A percentile compares a stretch with the other conserved stretches of the same genome.
These are phyloP conservation scores for Odontomachus brunneus DNA, from an alignment of 1,140 invertebrate species.

Conservation along the genomic window DNA sequence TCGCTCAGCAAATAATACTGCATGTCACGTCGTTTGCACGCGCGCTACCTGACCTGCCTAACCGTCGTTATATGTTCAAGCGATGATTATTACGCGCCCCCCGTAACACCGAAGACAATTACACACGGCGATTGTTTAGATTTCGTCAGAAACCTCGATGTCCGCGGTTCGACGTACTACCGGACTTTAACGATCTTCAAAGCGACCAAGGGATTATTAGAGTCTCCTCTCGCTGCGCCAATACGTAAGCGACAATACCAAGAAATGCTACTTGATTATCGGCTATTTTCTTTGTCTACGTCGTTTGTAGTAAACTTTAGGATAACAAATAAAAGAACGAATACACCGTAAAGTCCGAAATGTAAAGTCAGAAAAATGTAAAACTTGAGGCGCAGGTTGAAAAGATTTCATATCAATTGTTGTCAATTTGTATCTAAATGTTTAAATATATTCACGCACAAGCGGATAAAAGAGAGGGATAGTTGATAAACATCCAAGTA, in stretches of 20 bases:
- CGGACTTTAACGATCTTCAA: conserved; percentile 23
- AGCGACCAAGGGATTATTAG: neutral
- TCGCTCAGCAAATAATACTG: conserved; percentile 74
- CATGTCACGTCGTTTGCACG: conserved; percentile 66
- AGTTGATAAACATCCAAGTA: no score
- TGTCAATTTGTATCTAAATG: no score
- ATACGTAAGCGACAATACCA: neutral
- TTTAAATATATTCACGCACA: no score
- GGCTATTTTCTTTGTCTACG: conserved; percentile 1
- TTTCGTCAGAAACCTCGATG: neutral
- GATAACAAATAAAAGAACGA: no score
- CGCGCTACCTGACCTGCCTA: conserved; percentile 35
- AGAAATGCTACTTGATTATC: neutral
- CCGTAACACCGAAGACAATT: neutral
- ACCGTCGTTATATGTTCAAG: conserved; percentile 61
- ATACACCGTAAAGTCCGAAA: no score
- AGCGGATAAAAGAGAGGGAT: no score
- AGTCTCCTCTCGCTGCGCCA: neutral
- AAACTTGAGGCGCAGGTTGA: no score
- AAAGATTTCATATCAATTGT: no score
- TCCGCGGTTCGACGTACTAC: neutral
- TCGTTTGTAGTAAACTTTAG: neutral
- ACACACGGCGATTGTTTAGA: neutral
- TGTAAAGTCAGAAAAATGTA: no score
- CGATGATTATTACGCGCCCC: conserved; percentile 55